A percentile compares a stretch with the other conserved stretches of the same genome.
phyloP scores from a whole-genome alignment of 2,888 invertebrate genomes.

The Hanleya hanleyi region DNA sequence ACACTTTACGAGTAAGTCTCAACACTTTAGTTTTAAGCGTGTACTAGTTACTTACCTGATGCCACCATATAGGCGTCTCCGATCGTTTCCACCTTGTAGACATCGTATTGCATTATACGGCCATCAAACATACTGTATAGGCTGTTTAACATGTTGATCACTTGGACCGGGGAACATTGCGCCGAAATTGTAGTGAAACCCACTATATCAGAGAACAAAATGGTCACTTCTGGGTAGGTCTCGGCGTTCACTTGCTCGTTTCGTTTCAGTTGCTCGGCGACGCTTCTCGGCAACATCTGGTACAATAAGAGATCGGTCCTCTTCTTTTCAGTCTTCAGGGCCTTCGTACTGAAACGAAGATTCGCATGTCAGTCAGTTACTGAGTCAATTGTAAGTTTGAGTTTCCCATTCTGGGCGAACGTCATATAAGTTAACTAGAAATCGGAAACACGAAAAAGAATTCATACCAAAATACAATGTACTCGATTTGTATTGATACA shows the following conservation, averaged over 20 bases:
- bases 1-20: neutral
- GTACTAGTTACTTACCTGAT: slow-evolving; percentile 30
- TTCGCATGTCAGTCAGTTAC: no score
- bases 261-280: slow-evolving; percentile 53
- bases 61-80: slow-evolving; percentile 39
- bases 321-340: slow-evolving; percentile 52
- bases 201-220: slow-evolving; percentile 58
- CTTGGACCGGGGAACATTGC: slow-evolving; percentile 56
- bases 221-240: slow-evolving; percentile 50
- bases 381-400: no score
- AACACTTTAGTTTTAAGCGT: no score
- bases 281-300: slow-evolving; percentile 56
- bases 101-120: slow-evolving; percentile 26
- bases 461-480: no score
- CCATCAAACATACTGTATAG: slow-evolving; percentile 32
- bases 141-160: slow-evolving; percentile 40
- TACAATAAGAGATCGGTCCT: slow-evolving; percentile 54
- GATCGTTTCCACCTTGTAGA: slow-evolving; percentile 40
- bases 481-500: no score
- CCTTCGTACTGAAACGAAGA: neutral
- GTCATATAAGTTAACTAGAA: no score
- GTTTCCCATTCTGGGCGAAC: no score
- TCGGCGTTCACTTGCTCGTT: slow-evolving; percentile 53
- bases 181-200: slow-evolving; percentile 58
- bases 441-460: no score